Evolutionary conservation across 2,113 vertebrate genomes (phyloP).

Genomic region (Silurus asotus): DNA sequence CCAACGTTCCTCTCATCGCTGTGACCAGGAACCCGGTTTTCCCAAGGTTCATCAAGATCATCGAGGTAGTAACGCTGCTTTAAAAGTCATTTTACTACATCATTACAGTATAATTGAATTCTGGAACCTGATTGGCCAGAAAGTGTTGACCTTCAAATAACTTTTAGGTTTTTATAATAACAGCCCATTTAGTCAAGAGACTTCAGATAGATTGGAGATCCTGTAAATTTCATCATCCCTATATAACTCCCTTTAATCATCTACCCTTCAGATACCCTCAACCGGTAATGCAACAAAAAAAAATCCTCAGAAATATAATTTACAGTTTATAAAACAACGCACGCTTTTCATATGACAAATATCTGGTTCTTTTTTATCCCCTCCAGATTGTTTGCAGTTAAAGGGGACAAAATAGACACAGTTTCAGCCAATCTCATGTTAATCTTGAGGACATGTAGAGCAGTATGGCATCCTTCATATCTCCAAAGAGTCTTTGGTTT

Average conservation of each 20-base stretch:
- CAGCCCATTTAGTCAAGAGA: not conserved
- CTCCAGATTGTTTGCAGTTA: too few relatives aligned
- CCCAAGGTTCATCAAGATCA: constrained; percentile 96
- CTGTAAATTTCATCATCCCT: not conserved
- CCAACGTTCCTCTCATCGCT: constrained; percentile 89
- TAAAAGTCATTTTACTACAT: not conserved
- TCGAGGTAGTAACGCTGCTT: constrained; percentile 78
- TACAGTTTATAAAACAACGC: not conserved
- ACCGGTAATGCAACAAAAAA: not conserved
- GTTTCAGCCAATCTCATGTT: too few relatives aligned
- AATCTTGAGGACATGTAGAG: too few relatives aligned
- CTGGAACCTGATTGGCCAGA: constrained; percentile 1
- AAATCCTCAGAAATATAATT: too few relatives aligned
- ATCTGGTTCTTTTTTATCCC: not conserved
- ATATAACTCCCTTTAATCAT: not conserved
- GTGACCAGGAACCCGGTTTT: constrained; percentile 94
- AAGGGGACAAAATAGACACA: too few relatives aligned
- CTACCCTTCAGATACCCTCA: not conserved
- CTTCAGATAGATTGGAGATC: not conserved
- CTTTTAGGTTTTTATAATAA: not conserved
- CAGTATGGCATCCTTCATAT: too few relatives aligned
- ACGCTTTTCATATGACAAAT: not conserved
- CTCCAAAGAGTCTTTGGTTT: too few relatives aligned
- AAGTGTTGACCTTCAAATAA: not conserved
- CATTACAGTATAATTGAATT: not conserved